Evolutionary conservation across 2,888 invertebrate species (phyloP).

Genomic region (Stenotaenia linearis): DNA sequence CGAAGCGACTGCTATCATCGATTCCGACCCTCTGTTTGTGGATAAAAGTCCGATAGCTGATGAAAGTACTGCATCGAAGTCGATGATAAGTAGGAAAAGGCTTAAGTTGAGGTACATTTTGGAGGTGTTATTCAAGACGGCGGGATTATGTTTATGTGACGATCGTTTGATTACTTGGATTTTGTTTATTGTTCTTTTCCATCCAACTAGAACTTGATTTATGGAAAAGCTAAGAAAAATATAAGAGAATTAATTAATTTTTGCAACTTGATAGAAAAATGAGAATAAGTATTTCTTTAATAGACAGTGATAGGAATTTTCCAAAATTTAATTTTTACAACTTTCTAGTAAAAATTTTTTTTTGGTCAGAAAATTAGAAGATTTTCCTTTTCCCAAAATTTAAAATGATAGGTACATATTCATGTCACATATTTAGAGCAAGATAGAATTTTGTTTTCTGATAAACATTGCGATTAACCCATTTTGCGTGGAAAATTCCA

Average conservation of each 20-base stretch:
- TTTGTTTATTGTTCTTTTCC: background rate
- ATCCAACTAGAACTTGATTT: background rate
- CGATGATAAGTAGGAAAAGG: background rate
- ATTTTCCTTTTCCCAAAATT: background rate
- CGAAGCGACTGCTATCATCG: background rate
- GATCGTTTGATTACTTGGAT: background rate
- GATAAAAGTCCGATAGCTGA: background rate
- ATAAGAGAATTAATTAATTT: background rate
- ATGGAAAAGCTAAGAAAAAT: background rate
- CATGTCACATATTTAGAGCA: background rate
- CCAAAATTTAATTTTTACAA: no score
- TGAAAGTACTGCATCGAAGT: background rate
- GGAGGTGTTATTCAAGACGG: background rate
- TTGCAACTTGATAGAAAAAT: no score
- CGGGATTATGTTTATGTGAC: no score
- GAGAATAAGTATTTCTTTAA: no score
- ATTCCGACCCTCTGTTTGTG: background rate
- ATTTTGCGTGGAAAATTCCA: background rate
- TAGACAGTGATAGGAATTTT: no score
- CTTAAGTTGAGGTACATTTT: background rate
- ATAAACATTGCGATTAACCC: background rate
- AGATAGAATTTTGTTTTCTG: background rate
- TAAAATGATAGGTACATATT: background rate
- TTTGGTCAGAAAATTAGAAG: no score
- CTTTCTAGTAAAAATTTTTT: no score